Evolutionary conservation across 1,140 invertebrate species (phyloP), one percentile per base, ranked within the genome.

Genomic region (Ips typographus): DNA sequence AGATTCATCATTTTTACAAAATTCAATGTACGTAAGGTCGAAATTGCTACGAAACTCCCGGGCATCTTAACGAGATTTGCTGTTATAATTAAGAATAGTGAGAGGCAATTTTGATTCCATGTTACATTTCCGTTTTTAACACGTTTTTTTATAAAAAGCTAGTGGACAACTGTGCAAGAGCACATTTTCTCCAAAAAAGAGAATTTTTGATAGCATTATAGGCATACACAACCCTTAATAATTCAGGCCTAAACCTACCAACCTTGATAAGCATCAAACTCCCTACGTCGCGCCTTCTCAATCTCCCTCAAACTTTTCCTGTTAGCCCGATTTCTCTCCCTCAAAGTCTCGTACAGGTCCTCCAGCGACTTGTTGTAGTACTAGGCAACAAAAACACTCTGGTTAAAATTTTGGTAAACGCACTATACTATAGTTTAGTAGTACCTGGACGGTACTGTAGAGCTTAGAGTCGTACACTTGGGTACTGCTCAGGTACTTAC

Each of bases 271-370:
- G 83, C 82, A 8, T 80, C 75, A 7, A 85, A 76, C 55, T 84
- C 86, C 77, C 86, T 86, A 67, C 84, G 83, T 42, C 85, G 81
- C 41, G 82, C 83, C 78, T 85, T 86, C 79, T 92, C 92, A 79
- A 93, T 89, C 58, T 72, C 68, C 81, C 90, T 90, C 74, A 86
- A 85, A 74, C 89, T 81, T 73, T 86, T 83, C 76, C 90, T 91
- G 69, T 93, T 89, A 38, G 88, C 75, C 52, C 92, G 82, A 82
- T 89, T 87, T 77, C 72, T 71, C 38, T 75, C 60, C 52, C 68
- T 73, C n/a, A 73, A 41, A n/a, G 62, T 44, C 37, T 64, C 68
- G 49, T 73, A 69, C n/a, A 75, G 65, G 56, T 75, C 60, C 44
- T 75, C 67, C 4, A 75, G 57, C 2, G 72, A 75, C 63, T 72